phyloP scores from a whole-genome alignment of 2,113 vertebrate species.

The Melanocharis versteri region DNA sequence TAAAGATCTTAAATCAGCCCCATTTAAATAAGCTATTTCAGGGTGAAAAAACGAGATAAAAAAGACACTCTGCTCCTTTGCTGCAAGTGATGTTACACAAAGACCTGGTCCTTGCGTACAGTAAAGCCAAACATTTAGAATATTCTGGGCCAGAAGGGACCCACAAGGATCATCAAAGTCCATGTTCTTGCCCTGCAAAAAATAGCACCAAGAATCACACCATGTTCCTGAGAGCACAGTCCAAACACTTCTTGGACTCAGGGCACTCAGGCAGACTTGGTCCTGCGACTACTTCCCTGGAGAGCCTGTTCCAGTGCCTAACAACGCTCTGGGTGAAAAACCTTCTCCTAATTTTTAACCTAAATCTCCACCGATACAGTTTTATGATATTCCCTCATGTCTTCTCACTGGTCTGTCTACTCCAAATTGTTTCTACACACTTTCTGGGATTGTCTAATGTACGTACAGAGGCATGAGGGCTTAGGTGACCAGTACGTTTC shows the following conservation, averaged over 20 bases:
- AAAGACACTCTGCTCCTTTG: background rate
- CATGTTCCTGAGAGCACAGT: background rate
- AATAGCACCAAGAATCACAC: background rate
- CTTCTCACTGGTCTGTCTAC: background rate
- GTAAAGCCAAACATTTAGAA: background rate
- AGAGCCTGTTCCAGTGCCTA: background rate
- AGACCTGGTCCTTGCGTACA: background rate
- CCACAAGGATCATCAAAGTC: background rate
- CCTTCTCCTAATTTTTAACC: background rate
- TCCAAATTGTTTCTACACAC: background rate
- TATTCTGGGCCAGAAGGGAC: background rate
- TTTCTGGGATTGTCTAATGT: background rate
- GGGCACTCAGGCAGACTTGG: background rate
- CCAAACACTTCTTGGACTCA: background rate
- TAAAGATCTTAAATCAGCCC: background rate
- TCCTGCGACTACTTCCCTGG: background rate
- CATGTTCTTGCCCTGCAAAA: background rate
- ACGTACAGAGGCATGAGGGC: background rate
- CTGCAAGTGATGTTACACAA: background rate
- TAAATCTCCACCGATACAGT: background rate
- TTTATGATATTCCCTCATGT: accelerated
- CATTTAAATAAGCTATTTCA: background rate
- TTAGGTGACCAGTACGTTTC: background rate
- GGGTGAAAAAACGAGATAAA: background rate
- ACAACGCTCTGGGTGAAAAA: background rate